Percentiles rank a stretch among this genome's conserved stretches.
Evolutionary conservation across 2,888 invertebrate species (phyloP).

Genomic region (Hypena proboscidalis): DNA sequence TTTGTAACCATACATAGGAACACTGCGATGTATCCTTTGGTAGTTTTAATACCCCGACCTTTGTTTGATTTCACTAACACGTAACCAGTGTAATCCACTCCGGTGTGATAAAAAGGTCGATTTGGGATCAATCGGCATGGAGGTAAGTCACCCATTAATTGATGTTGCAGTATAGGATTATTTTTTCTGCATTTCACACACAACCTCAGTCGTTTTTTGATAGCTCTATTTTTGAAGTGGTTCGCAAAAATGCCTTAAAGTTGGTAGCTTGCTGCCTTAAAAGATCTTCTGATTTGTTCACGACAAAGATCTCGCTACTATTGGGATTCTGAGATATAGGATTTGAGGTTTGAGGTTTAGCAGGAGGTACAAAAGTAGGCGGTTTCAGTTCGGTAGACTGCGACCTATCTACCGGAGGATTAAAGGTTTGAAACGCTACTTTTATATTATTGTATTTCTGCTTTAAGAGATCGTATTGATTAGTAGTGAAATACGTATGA

Average conservation of each 20-base stretch:
- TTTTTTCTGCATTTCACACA: slow-evolving; percentile 9
- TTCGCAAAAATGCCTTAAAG: slow-evolving; percentile 9
- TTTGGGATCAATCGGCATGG: too few species aligned
- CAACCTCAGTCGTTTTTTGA: too few species aligned
- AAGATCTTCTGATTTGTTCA: neutral
- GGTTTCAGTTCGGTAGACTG: slow-evolving; percentile 8
- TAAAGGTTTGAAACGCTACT: slow-evolving; percentile 3
- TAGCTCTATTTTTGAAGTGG: slow-evolving; percentile 4
- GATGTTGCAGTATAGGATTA: slow-evolving; percentile 4
- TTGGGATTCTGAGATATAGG: neutral
- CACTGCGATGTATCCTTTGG: too few species aligned
- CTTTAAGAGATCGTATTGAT: slow-evolving; percentile 9
- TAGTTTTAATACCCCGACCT: too few species aligned
- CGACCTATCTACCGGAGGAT: slow-evolving; percentile 1
- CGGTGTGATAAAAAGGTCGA: too few species aligned
- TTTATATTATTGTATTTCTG: slow-evolving; percentile 7
- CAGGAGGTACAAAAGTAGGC: slow-evolving; percentile 6
- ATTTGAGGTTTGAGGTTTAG: neutral
- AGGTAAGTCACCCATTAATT: too few species aligned
- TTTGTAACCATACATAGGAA: too few species aligned
- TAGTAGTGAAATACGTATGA: slow-evolving; percentile 15
- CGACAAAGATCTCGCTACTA: neutral
- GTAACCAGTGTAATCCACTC: too few species aligned
- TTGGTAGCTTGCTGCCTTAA: slow-evolving; percentile 10
- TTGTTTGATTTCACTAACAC: too few species aligned